These are phyloP conservation scores for Aramus guarauna DNA, from an alignment of 2,113 vertebrate species.

Conservation along the genomic window DNA sequence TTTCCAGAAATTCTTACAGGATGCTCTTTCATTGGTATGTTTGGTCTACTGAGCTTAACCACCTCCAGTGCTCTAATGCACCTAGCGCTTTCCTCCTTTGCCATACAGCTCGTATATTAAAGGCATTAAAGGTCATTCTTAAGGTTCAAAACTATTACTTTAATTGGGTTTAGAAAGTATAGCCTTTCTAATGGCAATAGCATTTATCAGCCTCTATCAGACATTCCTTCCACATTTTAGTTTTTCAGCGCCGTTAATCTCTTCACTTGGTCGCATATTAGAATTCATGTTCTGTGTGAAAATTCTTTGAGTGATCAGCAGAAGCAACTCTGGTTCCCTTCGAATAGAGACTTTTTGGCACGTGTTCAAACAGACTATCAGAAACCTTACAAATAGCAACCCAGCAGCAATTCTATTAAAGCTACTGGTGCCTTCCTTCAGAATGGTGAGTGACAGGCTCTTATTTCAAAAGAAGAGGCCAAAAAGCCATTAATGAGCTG, in stretches of 20 bases:
- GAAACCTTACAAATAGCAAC: not conserved
- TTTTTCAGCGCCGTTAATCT: not conserved
- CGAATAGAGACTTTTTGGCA: not conserved
- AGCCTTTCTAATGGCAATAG: not conserved
- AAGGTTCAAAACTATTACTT: slow-evolving; percentile 16
- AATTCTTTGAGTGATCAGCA: not conserved
- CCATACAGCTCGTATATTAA: not conserved
- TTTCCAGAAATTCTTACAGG: not conserved
- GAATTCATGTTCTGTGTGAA: not conserved
- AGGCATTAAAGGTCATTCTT: not conserved
- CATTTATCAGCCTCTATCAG: not conserved
- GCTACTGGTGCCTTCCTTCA: not conserved
- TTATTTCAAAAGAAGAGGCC: not conserved
- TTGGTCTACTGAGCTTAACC: not conserved
- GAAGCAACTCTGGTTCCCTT: slow-evolving; percentile 1
- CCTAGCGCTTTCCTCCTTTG: not conserved
- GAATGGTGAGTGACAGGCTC: not conserved
- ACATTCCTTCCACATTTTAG: slow-evolving; percentile 15
- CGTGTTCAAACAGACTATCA: not conserved
- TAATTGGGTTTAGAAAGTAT: not conserved
- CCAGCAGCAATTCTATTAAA: not conserved
- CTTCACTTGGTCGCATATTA: slow-evolving; percentile 7
- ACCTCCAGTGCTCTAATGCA: not conserved
- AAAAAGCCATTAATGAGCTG: slow-evolving; percentile 1
- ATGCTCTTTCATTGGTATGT: not conserved